Evolutionary conservation across 2,113 vertebrate genomes (phyloP), one percentile per base, ranked within the genome.

Genomic region (Thalassarche chlororhynchos): DNA sequence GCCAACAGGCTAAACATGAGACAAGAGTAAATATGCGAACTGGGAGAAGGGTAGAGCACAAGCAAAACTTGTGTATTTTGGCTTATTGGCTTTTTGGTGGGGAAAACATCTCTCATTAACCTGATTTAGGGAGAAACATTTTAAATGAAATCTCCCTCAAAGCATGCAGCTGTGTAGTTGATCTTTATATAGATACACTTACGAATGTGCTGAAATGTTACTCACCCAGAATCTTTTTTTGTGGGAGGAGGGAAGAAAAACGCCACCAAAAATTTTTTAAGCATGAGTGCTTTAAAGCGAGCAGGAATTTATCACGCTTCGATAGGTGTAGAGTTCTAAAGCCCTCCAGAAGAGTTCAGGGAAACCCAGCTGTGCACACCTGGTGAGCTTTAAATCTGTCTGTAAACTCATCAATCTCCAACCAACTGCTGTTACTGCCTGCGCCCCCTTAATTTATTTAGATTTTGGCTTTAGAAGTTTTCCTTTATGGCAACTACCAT

Each of bases 351-450:
- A 54, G 89, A 77, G 34, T 90, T 54, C 54, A 89, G 49, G 89
- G 95, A 87, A 75, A 32, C 55, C 90, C 96, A 96, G 94, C 95
- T 97, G 90, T 91, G 92, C 83, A 65, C 82, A 96, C 93, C 87
- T 91, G 74, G 74, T 46, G 29, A 72, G 93, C 92, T 89, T 92
- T 97, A 97, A 97, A 97, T 97, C 96, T 96, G 81, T 96, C 95
- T 94, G 44, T 92, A 81, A 95, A 64, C 46, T 86, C 80, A 96
- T 97, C 80, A 96, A 61, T 95, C 91, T 91, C 89, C 55, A 65
- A 46, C 61, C 61, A 71, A 61, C 84, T 72, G 38, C 84, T 95
- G 13, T 86, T 95, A 68, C 61, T 96, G 74, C 84, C 68, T 90
- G 51, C 78, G 76, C 40, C 36, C 47, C 64, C 54, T 81, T 80